Base-by-base conservation (phyloP, 2,113 vertebrate species). In the Myiozetetes cayanensis region DNA sequence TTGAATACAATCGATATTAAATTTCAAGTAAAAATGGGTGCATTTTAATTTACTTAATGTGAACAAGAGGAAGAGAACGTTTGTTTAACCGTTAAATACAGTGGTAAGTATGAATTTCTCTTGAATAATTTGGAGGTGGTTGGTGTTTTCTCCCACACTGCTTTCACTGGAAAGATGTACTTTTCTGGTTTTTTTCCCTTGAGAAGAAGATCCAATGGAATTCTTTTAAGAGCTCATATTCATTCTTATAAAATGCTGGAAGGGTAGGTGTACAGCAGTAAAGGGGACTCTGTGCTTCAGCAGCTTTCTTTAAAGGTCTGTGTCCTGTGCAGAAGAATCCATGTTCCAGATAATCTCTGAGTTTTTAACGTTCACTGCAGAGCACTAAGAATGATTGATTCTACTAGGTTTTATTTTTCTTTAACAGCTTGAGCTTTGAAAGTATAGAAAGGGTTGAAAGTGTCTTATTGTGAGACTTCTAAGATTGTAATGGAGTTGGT, bases 101-200 rank as follows among this genome's bases (percentile, higher is more conserved):
- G 6, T 27, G 92, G 94, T 97, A 90, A 96, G 96, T 96, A 87
- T 74, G 56, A 71, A 49, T 67, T 90, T 74, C 5, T 52, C n/a
- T 41, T 83, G 41, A 47, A 14, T 85, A 14, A 58, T 67, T 41
- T 96, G 56, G 52, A 86, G 63, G 15, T 86, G 44, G 6, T 67
- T 83, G 94, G 39, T 50, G 41, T 93, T 95, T 90, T 88, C 41
- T 67, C 33, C 28, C n/a, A 24, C 5, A 4, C 14, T 82, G 35
- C 23, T 87, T 79, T 86, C 33, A 46, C 31, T 94, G 83, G 39
- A 91, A 92, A 25, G 46, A 84, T 83, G 52, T 46, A 6, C 35
- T 82, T 87, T 79, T 68, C 44, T 66, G 21, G 21, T 15, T 41
- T 16, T 31, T 59, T 6, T 35, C 24, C 10, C 79, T 49, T 84